Base-by-base conservation (phyloP, 2,797 vertebrate genomes). In the Sebastes itinus region DNA sequence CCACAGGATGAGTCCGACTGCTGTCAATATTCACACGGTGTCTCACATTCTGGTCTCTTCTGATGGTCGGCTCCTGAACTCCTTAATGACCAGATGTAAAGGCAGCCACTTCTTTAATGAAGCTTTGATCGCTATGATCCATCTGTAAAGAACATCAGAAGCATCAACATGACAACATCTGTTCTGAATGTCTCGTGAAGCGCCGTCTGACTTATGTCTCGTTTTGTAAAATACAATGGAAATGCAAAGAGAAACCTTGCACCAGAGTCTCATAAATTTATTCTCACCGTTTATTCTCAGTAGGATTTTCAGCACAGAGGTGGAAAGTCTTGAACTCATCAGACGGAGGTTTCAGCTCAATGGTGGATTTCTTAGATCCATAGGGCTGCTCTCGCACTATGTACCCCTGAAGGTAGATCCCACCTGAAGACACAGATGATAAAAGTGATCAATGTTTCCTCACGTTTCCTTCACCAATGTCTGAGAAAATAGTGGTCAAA, bases 241-340 rank as follows among this genome's bases (percentile, higher is more conserved):
- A 71, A 71, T 56, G 6, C 23, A 63, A 23, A 30, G 55, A 28
- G 27, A 80, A 58, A 32, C 18, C 30, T 18, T 46, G 20, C 13
- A n/a, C 8, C 8, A 16, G 33, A 20, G 6, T 9, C 30, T 69
- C 14, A 27, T 2, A 35, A 12, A 8, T n/a, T 25, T 16, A 38
- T 23, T 13, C 92, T 96, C 92, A 99, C 97, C 97, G 91, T 91
- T 97, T 97, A 72, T 97, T 98, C 92, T 99, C 97, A 28, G 94
- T 95, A 10, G 95, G 88, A 68, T 96, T 97, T 82, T 98, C 98
- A 68, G 97, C 96, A 84, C 97, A 96, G 72, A 98, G 89, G 84
- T 97, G 95, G 89, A 98, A 98, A 0, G 96, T 96, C 93, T 97
- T 97, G 90, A 98, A 98, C 91, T 98, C 97, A 82, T 98, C 97